Conservation (phyloP, 2,888 invertebrate genomes). For the Hyposoter dolosus region DNA sequence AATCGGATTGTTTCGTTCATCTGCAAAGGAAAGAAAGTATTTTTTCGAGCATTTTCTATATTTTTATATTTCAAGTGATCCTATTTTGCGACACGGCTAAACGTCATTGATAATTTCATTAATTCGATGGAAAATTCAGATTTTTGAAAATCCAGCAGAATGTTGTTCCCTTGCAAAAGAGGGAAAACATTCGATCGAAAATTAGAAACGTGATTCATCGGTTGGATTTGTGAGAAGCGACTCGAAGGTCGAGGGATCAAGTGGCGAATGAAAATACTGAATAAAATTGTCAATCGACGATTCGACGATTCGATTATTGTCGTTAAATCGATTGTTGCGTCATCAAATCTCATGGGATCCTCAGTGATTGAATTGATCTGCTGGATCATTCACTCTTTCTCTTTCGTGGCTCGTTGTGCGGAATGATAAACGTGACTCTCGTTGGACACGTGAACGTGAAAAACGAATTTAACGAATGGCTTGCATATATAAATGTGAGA, state of each 20-base stretch:
- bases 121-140: neutral
- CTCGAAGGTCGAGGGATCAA: neutral
- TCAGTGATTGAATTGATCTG: neutral
- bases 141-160: neutral
- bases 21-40: constrained; percentile 74
- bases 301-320: constrained; percentile 26
- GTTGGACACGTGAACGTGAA: constrained; percentile 32
- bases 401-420: constrained; percentile 24
- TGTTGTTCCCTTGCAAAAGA: neutral
- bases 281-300: constrained; percentile 11
- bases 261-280: neutral
- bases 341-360: neutral
- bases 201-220: neutral
- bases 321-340: constrained; percentile 29
- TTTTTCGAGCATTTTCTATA: constrained; percentile 56
- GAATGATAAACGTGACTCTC: constrained; percentile 38
- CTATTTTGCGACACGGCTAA: constrained; percentile 60
- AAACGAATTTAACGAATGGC: constrained; percentile 34
- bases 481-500: constrained; percentile 11
- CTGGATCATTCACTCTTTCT: constrained; percentile 40
- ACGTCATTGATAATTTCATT: constrained; percentile 11
- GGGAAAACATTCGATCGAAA: neutral
- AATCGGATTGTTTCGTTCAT: constrained; percentile 64
- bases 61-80: constrained; percentile 17
- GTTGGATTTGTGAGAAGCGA: neutral